Conservation (phyloP, 2,888 invertebrate species). For the Stictocephala bisonia region DNA sequence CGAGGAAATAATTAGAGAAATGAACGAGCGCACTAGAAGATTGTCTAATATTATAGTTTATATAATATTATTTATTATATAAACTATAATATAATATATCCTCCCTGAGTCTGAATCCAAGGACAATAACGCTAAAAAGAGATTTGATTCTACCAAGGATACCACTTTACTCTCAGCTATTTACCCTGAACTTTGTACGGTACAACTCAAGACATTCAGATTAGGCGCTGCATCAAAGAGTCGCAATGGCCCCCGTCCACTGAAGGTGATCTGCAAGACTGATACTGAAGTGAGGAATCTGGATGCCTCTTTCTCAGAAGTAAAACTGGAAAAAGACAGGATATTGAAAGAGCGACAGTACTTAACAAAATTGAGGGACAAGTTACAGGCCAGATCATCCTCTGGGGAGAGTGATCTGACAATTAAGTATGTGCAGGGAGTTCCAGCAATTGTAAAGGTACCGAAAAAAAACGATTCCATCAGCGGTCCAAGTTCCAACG, state of each 20-base stretch:
- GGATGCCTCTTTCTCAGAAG: not conserved
- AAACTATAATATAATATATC: no score
- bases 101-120: constrained; percentile 12
- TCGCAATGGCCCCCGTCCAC: not conserved
- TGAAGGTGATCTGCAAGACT: not conserved
- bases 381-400: not conserved
- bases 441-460: constrained; percentile 15
- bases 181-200: not conserved
- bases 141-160: not conserved
- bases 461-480: no score
- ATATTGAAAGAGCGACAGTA: constrained; percentile 2
- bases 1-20: constrained; percentile 5
- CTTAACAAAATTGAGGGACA: not conserved
- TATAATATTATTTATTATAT: no score
- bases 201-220: not conserved
- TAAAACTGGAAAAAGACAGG: not conserved
- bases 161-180: not conserved
- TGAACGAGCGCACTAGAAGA: not conserved
- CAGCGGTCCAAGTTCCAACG: no score
- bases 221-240: not conserved
- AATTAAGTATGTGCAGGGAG: constrained; percentile 14
- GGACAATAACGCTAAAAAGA: not conserved
- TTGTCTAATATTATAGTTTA: not conserved
- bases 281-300: constrained; percentile 1
- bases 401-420: not conserved